Percentiles rank a stretch among this genome's conserved stretches.
Conservation (phyloP, 2,888 invertebrate genomes). For the Drosophila demipolita region DNA sequence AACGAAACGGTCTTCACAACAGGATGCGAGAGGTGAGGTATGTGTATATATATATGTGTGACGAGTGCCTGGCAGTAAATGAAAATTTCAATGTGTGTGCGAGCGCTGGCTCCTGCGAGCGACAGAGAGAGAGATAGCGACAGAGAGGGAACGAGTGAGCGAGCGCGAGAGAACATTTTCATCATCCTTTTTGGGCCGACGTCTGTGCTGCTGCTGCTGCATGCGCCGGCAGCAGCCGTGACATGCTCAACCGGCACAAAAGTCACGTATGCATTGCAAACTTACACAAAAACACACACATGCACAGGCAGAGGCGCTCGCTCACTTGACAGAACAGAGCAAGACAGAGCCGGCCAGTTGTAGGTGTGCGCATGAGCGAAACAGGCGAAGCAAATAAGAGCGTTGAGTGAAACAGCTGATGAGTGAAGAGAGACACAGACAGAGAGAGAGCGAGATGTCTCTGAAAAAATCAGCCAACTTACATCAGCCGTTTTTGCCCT, state of each 20-base stretch:
- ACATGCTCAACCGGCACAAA: slow-evolving; percentile 72
- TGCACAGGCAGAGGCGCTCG: slow-evolving; percentile 4
- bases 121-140: not conserved
- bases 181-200: slow-evolving; percentile 62
- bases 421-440: slow-evolving; percentile 20
- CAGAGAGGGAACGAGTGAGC: slow-evolving; percentile 19
- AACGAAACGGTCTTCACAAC: slow-evolving; percentile 60
- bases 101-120: slow-evolving; percentile 8
- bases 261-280: slow-evolving; percentile 73
- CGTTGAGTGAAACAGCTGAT: slow-evolving; percentile 73
- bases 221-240: slow-evolving; percentile 49
- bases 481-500: slow-evolving; percentile 67
- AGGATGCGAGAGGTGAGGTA: slow-evolving; percentile 42
- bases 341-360: slow-evolving; percentile 58
- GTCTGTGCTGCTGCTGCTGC: slow-evolving; percentile 32
- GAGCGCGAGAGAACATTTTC: slow-evolving; percentile 58
- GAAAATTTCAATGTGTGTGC: slow-evolving; percentile 13
- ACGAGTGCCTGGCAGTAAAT: slow-evolving; percentile 9
- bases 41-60: slow-evolving; percentile 2
- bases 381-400: slow-evolving; percentile 26
- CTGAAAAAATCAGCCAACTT: slow-evolving; percentile 69
- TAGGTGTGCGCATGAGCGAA: slow-evolving; percentile 75
- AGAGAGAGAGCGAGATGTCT: slow-evolving; percentile 17
- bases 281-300: slow-evolving; percentile 26
- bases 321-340: slow-evolving; percentile 35